These are phyloP conservation scores for Zygogramma bicolorata DNA, from an alignment of 2,888 invertebrate genomes.

Conservation along the genomic window DNA sequence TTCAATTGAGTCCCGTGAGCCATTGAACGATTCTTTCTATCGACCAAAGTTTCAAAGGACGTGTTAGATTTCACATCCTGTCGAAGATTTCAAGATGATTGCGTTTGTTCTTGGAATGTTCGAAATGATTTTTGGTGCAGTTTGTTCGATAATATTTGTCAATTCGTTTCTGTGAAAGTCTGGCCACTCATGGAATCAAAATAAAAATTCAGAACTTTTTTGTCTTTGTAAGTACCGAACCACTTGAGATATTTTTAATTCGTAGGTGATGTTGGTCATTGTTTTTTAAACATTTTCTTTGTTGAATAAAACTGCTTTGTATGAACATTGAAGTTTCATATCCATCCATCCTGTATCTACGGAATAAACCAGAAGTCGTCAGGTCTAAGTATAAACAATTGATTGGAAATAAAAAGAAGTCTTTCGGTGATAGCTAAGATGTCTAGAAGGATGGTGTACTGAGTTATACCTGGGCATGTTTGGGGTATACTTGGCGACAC, in stretches of 20 bases:
- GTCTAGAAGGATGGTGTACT: no score
- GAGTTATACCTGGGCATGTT: no score
- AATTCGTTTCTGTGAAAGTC: background rate
- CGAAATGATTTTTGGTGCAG: background rate
- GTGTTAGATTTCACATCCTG: no score
- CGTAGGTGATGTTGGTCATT: conserved; percentile 5
- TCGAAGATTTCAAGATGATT: background rate
- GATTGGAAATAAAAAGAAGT: no score
- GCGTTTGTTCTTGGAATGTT: background rate
- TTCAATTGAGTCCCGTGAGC: no score
- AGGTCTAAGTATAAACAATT: no score
- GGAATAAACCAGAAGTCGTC: no score
- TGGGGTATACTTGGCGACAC: no score
- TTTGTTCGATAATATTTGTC: no score
- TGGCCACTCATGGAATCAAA: background rate
- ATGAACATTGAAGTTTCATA: background rate
- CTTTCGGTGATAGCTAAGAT: no score
- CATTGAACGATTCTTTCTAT: no score
- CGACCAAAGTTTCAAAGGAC: no score
- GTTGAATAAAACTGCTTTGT: conserved; percentile 11
- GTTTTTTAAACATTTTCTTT: background rate
- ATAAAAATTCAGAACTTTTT: background rate
- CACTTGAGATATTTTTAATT: conserved; percentile 8
- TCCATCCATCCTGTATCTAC: background rate
- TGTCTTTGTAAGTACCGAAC: background rate